phyloP scores from a whole-genome alignment of 2,113 vertebrate species.

The Amia ocellicauda region DNA sequence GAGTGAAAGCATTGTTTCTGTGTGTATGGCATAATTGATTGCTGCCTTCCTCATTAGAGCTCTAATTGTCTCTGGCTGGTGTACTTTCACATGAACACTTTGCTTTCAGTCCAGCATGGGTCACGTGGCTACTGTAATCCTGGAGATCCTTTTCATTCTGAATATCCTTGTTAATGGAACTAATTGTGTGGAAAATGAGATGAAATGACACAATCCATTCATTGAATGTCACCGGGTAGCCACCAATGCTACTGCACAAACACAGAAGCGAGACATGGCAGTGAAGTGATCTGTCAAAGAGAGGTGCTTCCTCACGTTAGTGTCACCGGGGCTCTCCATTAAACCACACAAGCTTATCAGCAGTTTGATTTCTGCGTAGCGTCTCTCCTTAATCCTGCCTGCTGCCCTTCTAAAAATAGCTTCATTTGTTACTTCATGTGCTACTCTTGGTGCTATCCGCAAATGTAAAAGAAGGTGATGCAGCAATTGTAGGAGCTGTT shows the following conservation, averaged over 20 bases:
- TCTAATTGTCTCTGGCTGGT: too few relatives aligned
- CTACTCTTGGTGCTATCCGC: neutral
- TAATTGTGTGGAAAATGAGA: slow-evolving; percentile 11
- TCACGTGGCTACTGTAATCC: neutral
- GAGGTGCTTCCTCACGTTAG: too few relatives aligned
- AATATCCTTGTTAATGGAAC: neutral
- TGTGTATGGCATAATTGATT: too few relatives aligned
- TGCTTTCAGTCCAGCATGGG: neutral
- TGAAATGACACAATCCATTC: slow-evolving; percentile 2
- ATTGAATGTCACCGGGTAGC: neutral
- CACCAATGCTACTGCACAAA: neutral
- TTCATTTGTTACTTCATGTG: slow-evolving; percentile 1
- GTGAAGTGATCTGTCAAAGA: too few relatives aligned
- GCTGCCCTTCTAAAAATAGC: slow-evolving; percentile 5
- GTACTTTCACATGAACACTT: neutral
- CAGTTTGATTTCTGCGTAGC: neutral
- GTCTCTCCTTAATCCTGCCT: neutral
- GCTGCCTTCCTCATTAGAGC: too few relatives aligned
- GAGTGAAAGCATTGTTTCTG: too few relatives aligned
- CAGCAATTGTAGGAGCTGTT: too few relatives aligned
- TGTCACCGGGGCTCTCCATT: too few relatives aligned
- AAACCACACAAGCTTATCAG: too few relatives aligned
- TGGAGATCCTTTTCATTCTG: neutral
- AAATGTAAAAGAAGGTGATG: neutral
- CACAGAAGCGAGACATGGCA: neutral